Evolutionary conservation across 2,888 invertebrate genomes (phyloP).

Genomic region (Folsomia manolachei): DNA sequence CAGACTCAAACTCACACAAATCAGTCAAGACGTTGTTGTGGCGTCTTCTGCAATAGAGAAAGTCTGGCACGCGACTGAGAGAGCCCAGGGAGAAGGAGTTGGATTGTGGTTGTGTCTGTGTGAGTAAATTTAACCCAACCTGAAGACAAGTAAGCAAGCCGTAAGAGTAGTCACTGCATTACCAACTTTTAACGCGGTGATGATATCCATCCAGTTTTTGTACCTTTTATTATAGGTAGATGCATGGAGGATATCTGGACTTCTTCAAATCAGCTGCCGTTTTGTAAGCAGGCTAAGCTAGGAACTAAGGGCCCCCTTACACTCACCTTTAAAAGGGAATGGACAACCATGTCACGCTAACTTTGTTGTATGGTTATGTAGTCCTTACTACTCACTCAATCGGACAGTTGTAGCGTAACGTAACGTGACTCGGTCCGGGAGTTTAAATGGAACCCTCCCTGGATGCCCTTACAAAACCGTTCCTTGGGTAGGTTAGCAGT

Average conservation of each 20-base stretch:
- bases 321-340: too few species aligned
- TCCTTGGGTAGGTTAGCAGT: not conserved
- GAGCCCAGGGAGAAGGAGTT: slow-evolving; percentile 2
- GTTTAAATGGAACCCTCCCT: slow-evolving; percentile 11
- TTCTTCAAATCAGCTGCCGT: slow-evolving; percentile 22
- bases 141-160: not conserved
- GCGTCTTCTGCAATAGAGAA: slow-evolving; percentile 16
- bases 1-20: too few species aligned
- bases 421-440: not conserved
- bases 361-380: not conserved
- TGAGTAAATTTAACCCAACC: not conserved
- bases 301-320: not conserved
- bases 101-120: too few species aligned
- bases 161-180: not conserved
- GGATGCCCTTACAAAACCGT: too few species aligned
- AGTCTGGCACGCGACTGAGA: slow-evolving; percentile 45
- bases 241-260: not conserved
- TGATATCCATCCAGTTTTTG: not conserved
- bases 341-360: too few species aligned
- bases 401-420: slow-evolving; percentile 1
- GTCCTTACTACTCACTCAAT: not conserved
- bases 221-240: slow-evolving; percentile 3
- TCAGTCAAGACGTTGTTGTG: slow-evolving; percentile 17
- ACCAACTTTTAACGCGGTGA: not conserved
- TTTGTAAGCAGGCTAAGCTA: too few species aligned